phyloP scores from a whole-genome alignment of 2,113 vertebrate species.

The Meriones unguiculatus region DNA sequence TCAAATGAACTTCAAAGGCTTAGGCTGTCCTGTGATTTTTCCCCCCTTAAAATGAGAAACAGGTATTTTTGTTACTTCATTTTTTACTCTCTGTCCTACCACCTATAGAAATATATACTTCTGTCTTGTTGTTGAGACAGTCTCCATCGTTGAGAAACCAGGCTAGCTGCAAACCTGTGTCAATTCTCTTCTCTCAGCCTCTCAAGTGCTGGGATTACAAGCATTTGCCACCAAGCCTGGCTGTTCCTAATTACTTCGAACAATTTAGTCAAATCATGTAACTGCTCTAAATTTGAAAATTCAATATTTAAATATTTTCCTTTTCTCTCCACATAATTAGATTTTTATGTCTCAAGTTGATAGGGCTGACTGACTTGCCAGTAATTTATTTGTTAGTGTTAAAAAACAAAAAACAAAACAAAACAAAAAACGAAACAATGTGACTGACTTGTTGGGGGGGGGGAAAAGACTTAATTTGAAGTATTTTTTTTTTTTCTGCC shows the following conservation, averaged over 20 bases:
- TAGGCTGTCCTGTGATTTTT: slow-evolving; percentile 51
- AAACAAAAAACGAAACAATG: not conserved
- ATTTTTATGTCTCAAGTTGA: slow-evolving; percentile 56
- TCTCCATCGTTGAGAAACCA: not conserved
- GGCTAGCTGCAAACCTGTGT: not conserved
- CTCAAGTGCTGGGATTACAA: not conserved
- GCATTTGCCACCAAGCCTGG: not conserved
- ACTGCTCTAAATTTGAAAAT: slow-evolving; percentile 60
- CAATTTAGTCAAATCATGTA: slow-evolving; percentile 69
- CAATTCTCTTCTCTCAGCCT: too few relatives aligned
- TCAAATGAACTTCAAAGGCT: slow-evolving; percentile 57
- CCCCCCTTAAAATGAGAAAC: slow-evolving; percentile 64
- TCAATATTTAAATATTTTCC: slow-evolving; percentile 59
- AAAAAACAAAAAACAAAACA: too few relatives aligned
- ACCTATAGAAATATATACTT: slow-evolving; percentile 77
- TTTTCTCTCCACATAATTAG: slow-evolving; percentile 66
- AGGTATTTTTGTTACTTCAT: slow-evolving; percentile 48
- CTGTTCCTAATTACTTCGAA: slow-evolving; percentile 63
- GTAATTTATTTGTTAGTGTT: slow-evolving; percentile 77
- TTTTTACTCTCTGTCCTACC: slow-evolving; percentile 76
- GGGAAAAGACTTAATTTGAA: slow-evolving; percentile 51
- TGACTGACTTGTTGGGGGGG: slow-evolving; percentile 59
- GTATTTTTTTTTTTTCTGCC: slow-evolving; percentile 47
- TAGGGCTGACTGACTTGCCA: slow-evolving; percentile 37
- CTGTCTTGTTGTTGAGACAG: slow-evolving; percentile 9